Evolutionary conservation across 2,113 vertebrate genomes (phyloP).

Genomic region (Myiagra hebetior): DNA sequence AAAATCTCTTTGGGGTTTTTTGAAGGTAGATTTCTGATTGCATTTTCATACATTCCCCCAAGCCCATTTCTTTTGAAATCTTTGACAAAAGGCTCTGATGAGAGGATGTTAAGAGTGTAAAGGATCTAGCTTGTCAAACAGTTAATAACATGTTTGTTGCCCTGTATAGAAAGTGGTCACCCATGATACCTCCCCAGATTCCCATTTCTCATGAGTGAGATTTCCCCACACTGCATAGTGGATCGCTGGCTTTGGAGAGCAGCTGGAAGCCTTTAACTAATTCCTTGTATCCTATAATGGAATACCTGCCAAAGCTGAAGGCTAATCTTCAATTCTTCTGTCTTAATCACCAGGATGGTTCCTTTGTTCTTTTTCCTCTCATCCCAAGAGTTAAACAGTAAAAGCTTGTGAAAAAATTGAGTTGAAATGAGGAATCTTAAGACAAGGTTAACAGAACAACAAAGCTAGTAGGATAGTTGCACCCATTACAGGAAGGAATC

Average conservation of each 20-base stretch:
- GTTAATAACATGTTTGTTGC: not conserved
- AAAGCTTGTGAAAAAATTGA: not conserved
- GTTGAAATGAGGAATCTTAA: not conserved
- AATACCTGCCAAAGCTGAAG: not conserved
- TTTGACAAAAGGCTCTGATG: not conserved
- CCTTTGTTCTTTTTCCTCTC: not conserved
- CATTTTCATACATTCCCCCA: not conserved
- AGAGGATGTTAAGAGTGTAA: not conserved
- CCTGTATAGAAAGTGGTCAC: not conserved
- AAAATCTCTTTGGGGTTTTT: not conserved
- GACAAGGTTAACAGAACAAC: not conserved
- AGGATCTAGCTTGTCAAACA: not conserved
- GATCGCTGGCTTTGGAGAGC: not conserved
- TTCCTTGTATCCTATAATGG: not conserved
- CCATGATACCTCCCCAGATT: not conserved
- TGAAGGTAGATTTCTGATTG: not conserved
- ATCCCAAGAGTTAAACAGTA: not conserved
- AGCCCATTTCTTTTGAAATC: not conserved
- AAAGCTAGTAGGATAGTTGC: not conserved
- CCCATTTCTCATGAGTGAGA: not conserved
- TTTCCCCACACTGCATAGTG: not conserved
- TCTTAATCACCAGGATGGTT: not conserved
- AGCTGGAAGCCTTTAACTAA: not conserved
- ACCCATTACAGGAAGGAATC: not conserved
- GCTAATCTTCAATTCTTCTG: not conserved